These are phyloP conservation scores for Sarcophaga variegata DNA, from an alignment of 2,888 invertebrate species.

Conservation along the genomic window DNA sequence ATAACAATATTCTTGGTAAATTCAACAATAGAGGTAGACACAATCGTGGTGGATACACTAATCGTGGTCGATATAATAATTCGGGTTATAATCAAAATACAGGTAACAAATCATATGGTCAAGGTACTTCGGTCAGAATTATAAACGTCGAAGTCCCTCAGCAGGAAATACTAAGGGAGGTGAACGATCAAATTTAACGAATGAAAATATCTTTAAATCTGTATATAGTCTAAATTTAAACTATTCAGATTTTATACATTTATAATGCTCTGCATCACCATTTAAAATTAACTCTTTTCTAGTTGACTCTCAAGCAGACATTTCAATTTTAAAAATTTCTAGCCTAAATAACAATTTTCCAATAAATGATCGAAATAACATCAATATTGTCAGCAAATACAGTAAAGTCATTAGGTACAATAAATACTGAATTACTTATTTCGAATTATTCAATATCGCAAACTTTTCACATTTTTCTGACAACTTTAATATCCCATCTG, in stretches of 20 bases:
- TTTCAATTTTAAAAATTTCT: too few relatives aligned
- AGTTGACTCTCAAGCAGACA: neutral
- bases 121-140: neutral
- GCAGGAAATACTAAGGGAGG: too few relatives aligned
- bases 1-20: too few relatives aligned
- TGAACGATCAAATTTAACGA: too few relatives aligned
- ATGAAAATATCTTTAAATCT: too few relatives aligned
- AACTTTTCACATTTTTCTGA: slow-evolving; percentile 11
- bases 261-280: slow-evolving; percentile 11
- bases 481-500: slow-evolving; percentile 33
- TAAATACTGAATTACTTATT: slow-evolving; percentile 23
- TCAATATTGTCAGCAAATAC: too few relatives aligned
- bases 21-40: neutral
- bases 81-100: neutral
- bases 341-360: too few relatives aligned
- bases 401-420: too few relatives aligned
- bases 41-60: neutral
- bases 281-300: neutral
- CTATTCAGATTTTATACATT: slow-evolving; percentile 24
- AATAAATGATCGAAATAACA: too few relatives aligned
- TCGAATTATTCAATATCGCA: slow-evolving; percentile 25
- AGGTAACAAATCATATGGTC: neutral
- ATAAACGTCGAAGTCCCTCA: slow-evolving; percentile 42
- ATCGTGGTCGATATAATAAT: neutral
- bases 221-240: neutral